phyloP scores from a whole-genome alignment of 2,888 invertebrate species.

The Scrobipalpa costella region DNA sequence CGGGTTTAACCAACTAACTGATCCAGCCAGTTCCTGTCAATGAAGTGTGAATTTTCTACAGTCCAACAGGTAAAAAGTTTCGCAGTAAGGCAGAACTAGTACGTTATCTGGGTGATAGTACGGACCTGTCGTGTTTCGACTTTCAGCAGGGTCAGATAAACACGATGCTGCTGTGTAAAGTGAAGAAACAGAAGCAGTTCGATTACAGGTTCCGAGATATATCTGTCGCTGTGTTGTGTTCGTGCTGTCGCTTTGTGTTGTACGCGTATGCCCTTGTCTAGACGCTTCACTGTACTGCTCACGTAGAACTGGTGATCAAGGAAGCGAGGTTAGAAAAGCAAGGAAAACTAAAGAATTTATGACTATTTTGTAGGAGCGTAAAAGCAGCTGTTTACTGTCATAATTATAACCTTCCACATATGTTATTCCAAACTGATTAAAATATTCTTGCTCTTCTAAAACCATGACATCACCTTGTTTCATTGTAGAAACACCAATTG shows the following conservation, averaged over 20 bases:
- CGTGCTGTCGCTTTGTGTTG: conserved; percentile 72
- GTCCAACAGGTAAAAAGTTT: conserved; percentile 91
- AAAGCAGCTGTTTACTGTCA: too few species aligned
- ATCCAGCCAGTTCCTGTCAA: conserved; percentile 53
- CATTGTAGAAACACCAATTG: neutral
- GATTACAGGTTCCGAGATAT: conserved; percentile 84
- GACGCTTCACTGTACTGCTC: conserved; percentile 33
- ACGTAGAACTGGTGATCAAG: conserved; percentile 30
- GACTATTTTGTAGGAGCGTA: neutral
- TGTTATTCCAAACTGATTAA: too few species aligned
- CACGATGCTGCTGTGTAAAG: conserved; percentile 85
- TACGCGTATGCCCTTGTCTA: conserved; percentile 27
- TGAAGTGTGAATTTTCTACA: conserved; percentile 72
- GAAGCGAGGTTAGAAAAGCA: conserved; percentile 5
- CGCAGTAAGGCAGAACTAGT: conserved; percentile 91
- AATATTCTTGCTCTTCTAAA: neutral
- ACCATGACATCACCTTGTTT: conserved; percentile 11
- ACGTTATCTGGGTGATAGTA: conserved; percentile 87
- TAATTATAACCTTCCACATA: too few species aligned
- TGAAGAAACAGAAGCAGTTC: conserved; percentile 85
- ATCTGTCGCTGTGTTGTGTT: conserved; percentile 75
- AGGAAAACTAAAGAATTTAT: neutral
- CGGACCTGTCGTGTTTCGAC: conserved; percentile 91
- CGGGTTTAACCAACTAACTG: conserved; percentile 27
- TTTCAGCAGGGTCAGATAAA: conserved; percentile 90